Conservation (phyloP, 2,888 invertebrate species). For the Amaurobius ferox region DNA sequence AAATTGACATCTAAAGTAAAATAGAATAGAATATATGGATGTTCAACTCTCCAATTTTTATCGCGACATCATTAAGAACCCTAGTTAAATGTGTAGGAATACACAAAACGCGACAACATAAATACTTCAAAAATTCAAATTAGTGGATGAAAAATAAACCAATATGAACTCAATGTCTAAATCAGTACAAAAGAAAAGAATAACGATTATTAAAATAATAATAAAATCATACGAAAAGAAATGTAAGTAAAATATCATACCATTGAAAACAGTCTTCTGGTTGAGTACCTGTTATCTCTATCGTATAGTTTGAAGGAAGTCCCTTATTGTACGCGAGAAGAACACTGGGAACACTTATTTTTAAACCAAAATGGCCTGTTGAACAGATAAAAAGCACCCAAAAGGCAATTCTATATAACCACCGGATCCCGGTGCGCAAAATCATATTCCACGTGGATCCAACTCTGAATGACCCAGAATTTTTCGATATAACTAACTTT, state of each 20-base stretch:
- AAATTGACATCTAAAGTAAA: too few relatives aligned
- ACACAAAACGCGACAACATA: too few relatives aligned
- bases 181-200: too few relatives aligned
- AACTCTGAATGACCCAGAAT: background rate
- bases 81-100: too few relatives aligned
- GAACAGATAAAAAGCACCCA: background rate
- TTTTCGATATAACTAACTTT: background rate
- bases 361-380: conserved; percentile 41
- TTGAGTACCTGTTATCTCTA: conserved; percentile 87
- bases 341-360: conserved; percentile 92
- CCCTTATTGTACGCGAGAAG: conserved; percentile 93
- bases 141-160: too few relatives aligned
- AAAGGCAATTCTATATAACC: background rate
- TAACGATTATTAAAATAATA: background rate
- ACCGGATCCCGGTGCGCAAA: background rate
- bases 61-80: too few relatives aligned
- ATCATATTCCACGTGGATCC: too few relatives aligned
- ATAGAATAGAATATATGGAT: too few relatives aligned
- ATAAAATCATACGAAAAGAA: background rate
- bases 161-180: too few relatives aligned
- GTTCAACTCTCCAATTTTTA: too few relatives aligned
- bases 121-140: too few relatives aligned
- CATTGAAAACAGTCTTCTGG: conserved; percentile 92
- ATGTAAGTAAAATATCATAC: conserved; percentile 79
- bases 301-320: conserved; percentile 90